A percentile compares a stretch with the other conserved stretches of the same genome.
Conservation (phyloP, 2,888 invertebrate genomes). For the Campoplex capitator region DNA sequence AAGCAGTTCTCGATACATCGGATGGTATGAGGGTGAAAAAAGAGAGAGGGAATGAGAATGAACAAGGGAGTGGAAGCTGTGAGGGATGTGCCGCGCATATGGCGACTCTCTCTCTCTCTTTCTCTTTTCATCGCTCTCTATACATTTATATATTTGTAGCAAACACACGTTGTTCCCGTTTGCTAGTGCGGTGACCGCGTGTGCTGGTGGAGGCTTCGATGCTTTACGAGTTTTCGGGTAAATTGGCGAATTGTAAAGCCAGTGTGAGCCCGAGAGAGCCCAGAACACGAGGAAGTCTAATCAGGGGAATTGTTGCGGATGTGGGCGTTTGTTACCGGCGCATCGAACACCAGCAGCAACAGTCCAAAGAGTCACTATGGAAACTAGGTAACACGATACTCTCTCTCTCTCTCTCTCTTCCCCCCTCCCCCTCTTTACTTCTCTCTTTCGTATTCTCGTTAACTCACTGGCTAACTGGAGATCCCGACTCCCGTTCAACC, state of each 20-base stretch:
- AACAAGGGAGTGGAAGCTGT: slow-evolving; percentile 64
- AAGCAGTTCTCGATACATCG: slow-evolving; percentile 67
- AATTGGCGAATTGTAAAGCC: slow-evolving; percentile 83
- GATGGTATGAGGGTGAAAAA: slow-evolving; percentile 65
- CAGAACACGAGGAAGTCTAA: slow-evolving; percentile 74
- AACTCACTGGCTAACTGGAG: slow-evolving; percentile 52
- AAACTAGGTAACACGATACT: slow-evolving; percentile 80
- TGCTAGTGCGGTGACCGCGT: slow-evolving; percentile 68
- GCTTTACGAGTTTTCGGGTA: slow-evolving; percentile 81
- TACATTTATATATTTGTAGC: slow-evolving; percentile 20
- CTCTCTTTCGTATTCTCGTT: slow-evolving; percentile 67
- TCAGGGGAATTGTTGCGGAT: slow-evolving; percentile 82
- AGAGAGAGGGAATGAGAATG: slow-evolving; percentile 64
- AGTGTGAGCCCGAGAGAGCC: slow-evolving; percentile 63
- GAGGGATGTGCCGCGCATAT: slow-evolving; percentile 74
- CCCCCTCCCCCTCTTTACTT: slow-evolving; percentile 59
- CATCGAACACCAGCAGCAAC: slow-evolving; percentile 67
- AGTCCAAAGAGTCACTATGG: slow-evolving; percentile 57
- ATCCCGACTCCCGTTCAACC: slow-evolving; percentile 59
- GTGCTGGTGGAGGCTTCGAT: slow-evolving; percentile 74
- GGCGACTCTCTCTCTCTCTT: slow-evolving; percentile 65
- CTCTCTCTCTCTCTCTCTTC: background rate
- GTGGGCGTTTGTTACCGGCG: slow-evolving; percentile 79
- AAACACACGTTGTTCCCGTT: slow-evolving; percentile 65
- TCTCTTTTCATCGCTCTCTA: slow-evolving; percentile 46